phyloP scores from a whole-genome alignment of 2,113 vertebrate genomes.

The Thunnus maccoyii region DNA sequence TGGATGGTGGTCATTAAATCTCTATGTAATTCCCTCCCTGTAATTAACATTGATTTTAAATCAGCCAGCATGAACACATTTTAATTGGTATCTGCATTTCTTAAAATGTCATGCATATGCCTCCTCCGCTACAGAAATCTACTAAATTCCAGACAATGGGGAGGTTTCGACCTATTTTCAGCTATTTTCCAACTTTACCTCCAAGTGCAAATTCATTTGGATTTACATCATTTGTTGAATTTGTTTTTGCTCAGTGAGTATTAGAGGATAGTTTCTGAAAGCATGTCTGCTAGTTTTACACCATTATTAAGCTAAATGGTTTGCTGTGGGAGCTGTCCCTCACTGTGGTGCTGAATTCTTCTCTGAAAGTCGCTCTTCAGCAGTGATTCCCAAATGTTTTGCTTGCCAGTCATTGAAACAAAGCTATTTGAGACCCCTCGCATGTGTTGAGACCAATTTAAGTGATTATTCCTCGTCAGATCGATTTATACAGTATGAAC shows the following conservation, averaged over 20 bases:
- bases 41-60: slow-evolving; percentile 71
- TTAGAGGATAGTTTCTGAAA: background rate
- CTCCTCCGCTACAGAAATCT: background rate
- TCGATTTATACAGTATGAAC: background rate
- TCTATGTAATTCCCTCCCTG: slow-evolving; percentile 46
- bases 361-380: background rate
- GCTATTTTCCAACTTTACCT: background rate
- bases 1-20: slow-evolving; percentile 61
- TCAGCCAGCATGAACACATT: slow-evolving; percentile 51
- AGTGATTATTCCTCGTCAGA: background rate
- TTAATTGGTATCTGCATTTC: slow-evolving; percentile 43
- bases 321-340: slow-evolving; percentile 71
- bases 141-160: background rate
- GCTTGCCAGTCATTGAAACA: background rate
- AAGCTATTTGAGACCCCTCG: background rate
- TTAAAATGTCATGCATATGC: slow-evolving; percentile 20
- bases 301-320: background rate
- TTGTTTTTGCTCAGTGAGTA: background rate
- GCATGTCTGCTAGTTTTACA: background rate
- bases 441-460: background rate
- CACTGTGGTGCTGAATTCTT: slow-evolving; percentile 66
- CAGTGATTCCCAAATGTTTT: background rate
- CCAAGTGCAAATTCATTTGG: background rate
- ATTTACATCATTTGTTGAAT: background rate
- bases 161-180: background rate